Evolutionary conservation across 1,140 invertebrate species (phyloP), one percentile per base, ranked within the genome.

Genomic region (Heliconius congener): DNA sequence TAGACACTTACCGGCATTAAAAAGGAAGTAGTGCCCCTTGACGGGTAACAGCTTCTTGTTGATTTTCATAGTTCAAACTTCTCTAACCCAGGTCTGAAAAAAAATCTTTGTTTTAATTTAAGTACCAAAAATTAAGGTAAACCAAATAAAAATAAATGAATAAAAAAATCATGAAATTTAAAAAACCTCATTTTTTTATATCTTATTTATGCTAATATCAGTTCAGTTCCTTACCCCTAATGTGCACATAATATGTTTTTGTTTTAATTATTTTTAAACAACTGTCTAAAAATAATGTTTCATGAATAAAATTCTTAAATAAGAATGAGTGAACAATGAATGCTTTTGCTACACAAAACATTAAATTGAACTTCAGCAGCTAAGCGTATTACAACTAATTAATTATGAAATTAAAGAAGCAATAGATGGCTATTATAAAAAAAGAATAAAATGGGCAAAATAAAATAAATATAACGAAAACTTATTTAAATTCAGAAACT

Each of bases 11-110:
- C 98, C 98, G 87, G 97, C 98, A 96, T 98, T 98, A 83, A 96
- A 98, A 23, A 98, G 94, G 91, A 99, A 98, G 91, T 97, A 99
- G 94, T 98, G 98, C 3, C 96, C 97, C 90, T 99, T 99, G 87
- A 98, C 97, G 60, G 98, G 97, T 84, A 98, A 86, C 57, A 98
- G 93, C 57, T 97, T 96, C 87, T 96, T 96, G 88, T 98, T 97
- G 46, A 98, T 72, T 76, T 92, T 87, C 91, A 93, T 93, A 57
- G 11, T n/a, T 66, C 9, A n/a, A 23, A 19, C n/a, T 66, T 13
- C 13, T 66, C 23, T 27, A 16, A 5, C 27, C 23, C 11, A 11
- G 23, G 23, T 74, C 79, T 81, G 71, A 23, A 80, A 78, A n/a
- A 37, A 78, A 78, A 50, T 1, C 9, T 18, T 19, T 46, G 60